phyloP scores from a whole-genome alignment of 2,113 vertebrate genomes.

The Heterotis niloticus region DNA sequence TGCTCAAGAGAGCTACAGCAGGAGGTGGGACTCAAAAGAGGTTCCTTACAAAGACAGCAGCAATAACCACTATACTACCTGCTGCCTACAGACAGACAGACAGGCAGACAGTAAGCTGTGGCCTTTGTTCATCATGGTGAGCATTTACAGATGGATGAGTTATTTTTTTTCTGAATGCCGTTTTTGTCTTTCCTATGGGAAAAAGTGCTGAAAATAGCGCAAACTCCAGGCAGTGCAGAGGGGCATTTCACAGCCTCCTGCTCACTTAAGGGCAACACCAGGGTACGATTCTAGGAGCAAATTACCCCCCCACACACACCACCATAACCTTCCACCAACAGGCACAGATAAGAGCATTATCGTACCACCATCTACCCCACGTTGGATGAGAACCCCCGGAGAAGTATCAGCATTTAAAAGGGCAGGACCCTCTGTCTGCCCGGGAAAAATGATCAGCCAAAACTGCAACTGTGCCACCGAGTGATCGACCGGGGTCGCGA shows the following conservation, averaged over 20 bases:
- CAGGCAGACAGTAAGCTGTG: too few species aligned
- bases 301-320: not conserved
- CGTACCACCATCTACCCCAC: conserved; percentile 58
- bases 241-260: not conserved
- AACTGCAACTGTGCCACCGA: not conserved
- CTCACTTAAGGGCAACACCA: conserved; percentile 14
- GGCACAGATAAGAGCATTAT: conserved; percentile 70
- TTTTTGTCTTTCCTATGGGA: not conserved
- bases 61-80: too few species aligned
- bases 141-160: too few species aligned
- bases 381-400: conserved; percentile 52
- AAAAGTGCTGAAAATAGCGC: conserved; percentile 27
- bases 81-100: too few species aligned
- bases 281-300: conserved; percentile 12
- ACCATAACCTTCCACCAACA: conserved; percentile 43
- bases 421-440: conserved; percentile 55
- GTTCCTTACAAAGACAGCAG: too few species aligned
- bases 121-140: too few species aligned
- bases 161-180: too few species aligned
- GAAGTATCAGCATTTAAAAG: conserved; percentile 53
- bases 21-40: too few species aligned
- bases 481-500: conserved; percentile 14
- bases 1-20: too few species aligned
- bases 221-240: conserved; percentile 38
- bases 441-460: conserved; percentile 33